A percentile compares a stretch with the other conserved stretches of the same genome.
Conservation (phyloP, 2,888 invertebrate genomes). For the Notocelia uddmanniana region DNA sequence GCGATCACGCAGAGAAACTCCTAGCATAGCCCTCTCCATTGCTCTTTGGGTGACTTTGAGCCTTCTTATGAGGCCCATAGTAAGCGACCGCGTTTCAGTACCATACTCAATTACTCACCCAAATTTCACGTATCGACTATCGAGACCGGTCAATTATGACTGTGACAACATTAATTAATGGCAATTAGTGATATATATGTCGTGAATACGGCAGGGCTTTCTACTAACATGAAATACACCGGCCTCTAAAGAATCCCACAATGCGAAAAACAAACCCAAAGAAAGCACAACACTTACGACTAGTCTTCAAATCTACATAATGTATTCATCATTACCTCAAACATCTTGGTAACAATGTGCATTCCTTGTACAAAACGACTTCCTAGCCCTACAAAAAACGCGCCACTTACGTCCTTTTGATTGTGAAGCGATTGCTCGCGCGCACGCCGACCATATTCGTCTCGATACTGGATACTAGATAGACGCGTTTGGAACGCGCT, state of each 20-base stretch:
- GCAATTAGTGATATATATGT: too few relatives aligned
- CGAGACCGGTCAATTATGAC: too few relatives aligned
- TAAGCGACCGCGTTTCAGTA: too few relatives aligned
- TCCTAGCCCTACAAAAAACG: background rate
- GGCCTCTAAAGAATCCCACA: background rate
- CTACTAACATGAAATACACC: background rate
- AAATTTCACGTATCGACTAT: too few relatives aligned
- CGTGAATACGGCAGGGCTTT: too few relatives aligned
- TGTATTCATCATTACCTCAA: slow-evolving; percentile 46
- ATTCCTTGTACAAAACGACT: slow-evolving; percentile 7
- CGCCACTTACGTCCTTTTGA: background rate
- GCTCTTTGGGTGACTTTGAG: too few relatives aligned
- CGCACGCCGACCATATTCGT: slow-evolving; percentile 67
- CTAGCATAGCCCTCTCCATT: too few relatives aligned
- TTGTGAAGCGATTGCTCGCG: slow-evolving; percentile 41
- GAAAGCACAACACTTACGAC: background rate
- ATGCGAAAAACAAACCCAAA: background rate
- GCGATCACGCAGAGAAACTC: too few relatives aligned
- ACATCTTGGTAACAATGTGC: slow-evolving; percentile 46
- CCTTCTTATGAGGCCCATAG: too few relatives aligned
- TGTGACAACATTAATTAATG: too few relatives aligned
- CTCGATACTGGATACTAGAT: slow-evolving; percentile 46
- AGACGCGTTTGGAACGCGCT: slow-evolving; percentile 60
- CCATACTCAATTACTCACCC: too few relatives aligned
- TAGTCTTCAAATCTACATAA: slow-evolving; percentile 30